phyloP scores from a whole-genome alignment of 2,888 invertebrate genomes.

The Drosophila atripex region DNA sequence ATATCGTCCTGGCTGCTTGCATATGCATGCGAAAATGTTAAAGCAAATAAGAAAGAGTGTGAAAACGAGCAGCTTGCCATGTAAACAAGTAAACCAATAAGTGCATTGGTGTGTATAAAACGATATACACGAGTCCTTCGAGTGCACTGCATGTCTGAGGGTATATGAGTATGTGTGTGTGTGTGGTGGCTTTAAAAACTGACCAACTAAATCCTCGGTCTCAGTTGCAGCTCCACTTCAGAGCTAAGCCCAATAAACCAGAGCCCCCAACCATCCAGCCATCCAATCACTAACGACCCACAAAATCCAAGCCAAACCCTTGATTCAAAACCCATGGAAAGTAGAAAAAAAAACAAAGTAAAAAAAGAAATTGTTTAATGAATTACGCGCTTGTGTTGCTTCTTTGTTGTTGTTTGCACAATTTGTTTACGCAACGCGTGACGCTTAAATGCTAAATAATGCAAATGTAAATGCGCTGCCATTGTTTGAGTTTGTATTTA shows the following conservation, averaged over 20 bases:
- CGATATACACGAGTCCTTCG: slow-evolving; percentile 40
- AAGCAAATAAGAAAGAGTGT: slow-evolving; percentile 80
- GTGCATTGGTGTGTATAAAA: slow-evolving; percentile 55
- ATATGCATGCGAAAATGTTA: slow-evolving; percentile 78
- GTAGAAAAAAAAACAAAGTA: not conserved
- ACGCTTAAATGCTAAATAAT: slow-evolving; percentile 80
- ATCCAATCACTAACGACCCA: slow-evolving; percentile 5
- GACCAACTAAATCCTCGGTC: slow-evolving; percentile 50
- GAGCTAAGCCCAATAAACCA: slow-evolving; percentile 14
- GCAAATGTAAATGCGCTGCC: slow-evolving; percentile 73
- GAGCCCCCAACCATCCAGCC: not conserved
- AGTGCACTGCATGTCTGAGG: not conserved
- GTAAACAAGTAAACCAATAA: slow-evolving; percentile 79
- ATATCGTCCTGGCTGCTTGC: slow-evolving; percentile 65
- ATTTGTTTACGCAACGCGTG: slow-evolving; percentile 80
- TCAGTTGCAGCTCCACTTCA: slow-evolving; percentile 42
- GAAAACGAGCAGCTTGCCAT: slow-evolving; percentile 80
- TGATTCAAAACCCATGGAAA: not conserved
- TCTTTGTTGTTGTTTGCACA: slow-evolving; percentile 62
- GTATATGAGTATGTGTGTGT: slow-evolving; percentile 17
- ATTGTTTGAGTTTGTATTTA: slow-evolving; percentile 59
- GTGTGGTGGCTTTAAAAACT: slow-evolving; percentile 52
- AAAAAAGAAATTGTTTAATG: slow-evolving; percentile 64
- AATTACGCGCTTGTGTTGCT: slow-evolving; percentile 60
- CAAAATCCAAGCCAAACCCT: slow-evolving; percentile 19